Evolutionary conservation across 2,113 vertebrate genomes (phyloP).

Genomic region (Piprites chloris): DNA sequence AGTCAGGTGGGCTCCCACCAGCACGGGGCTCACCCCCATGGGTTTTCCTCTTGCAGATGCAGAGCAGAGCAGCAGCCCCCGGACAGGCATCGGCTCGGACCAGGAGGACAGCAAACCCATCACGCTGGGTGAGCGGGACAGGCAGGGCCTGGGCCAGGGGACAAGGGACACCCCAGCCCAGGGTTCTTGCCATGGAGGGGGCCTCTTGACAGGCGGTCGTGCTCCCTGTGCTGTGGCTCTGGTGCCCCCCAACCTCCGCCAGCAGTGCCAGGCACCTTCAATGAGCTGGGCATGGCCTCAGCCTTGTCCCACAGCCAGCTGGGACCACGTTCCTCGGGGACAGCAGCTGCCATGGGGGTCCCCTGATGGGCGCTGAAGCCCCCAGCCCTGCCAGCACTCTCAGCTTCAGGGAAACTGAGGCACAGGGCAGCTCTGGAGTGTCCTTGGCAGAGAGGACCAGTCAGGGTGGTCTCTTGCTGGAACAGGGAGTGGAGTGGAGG

Average conservation of each 20-base stretch:
- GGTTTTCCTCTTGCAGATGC: constrained; percentile 75
- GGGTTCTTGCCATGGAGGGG: background rate
- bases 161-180: background rate
- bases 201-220: rapidly evolving
- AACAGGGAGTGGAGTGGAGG: background rate
- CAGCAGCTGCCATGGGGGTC: background rate
- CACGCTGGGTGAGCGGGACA: constrained; percentile 81
- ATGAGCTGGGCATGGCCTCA: background rate
- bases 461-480: background rate
- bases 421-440: background rate
- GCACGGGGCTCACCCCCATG: background rate
- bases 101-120: constrained; percentile 92
- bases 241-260: background rate
- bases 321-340: background rate
- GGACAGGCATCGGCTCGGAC: constrained; percentile 86
- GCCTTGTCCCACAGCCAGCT: no score
- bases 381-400: background rate
- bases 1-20: background rate
- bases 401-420: background rate
- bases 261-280: background rate
- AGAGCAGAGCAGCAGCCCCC: constrained; percentile 89
- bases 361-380: background rate
- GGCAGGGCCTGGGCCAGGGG: background rate
- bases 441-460: background rate
- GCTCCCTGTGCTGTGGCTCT: background rate